These are phyloP conservation scores for Zaprionus ornatus DNA, from an alignment of 1,140 invertebrate genomes.

Conservation along the genomic window DNA sequence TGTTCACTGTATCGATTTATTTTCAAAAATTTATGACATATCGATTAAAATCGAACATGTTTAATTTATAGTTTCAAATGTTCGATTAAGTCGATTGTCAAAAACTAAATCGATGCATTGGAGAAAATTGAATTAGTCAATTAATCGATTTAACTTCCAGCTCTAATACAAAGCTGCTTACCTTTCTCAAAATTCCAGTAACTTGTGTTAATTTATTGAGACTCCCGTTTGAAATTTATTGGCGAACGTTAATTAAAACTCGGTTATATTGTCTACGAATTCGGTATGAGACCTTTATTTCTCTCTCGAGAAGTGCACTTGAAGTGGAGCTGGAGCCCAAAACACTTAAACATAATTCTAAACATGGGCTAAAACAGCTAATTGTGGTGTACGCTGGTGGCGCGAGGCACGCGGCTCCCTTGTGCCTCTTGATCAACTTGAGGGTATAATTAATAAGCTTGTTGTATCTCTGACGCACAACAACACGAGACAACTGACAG, in stretches of 20 bases:
- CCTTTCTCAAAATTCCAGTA: neutral
- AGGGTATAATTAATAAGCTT: slow-evolving; percentile 72
- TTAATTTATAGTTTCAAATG: too few relatives aligned
- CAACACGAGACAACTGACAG: slow-evolving; percentile 57
- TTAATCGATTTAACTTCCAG: too few relatives aligned
- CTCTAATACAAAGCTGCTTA: neutral
- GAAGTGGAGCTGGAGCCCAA: slow-evolving; percentile 18
- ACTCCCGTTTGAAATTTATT: neutral
- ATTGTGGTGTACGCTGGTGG: slow-evolving; percentile 47
- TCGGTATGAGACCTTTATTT: slow-evolving; percentile 34
- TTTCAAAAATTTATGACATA: too few relatives aligned
- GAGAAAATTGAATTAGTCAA: too few relatives aligned
- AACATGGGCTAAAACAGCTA: slow-evolving; percentile 45
- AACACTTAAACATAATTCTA: slow-evolving; percentile 47
- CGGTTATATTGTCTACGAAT: slow-evolving; percentile 8
- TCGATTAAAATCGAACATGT: too few relatives aligned
- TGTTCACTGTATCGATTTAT: too few relatives aligned
- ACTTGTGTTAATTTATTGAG: neutral
- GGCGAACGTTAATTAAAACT: slow-evolving; percentile 4
- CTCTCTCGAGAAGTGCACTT: slow-evolving; percentile 20
- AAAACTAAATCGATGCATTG: too few relatives aligned
- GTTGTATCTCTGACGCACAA: slow-evolving; percentile 58
- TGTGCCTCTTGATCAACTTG: slow-evolving; percentile 41
- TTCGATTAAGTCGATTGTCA: too few relatives aligned
- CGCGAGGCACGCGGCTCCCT: slow-evolving; percentile 15